Conservation (phyloP, 2,888 invertebrate genomes). For the Oscheius sp. region DNA sequence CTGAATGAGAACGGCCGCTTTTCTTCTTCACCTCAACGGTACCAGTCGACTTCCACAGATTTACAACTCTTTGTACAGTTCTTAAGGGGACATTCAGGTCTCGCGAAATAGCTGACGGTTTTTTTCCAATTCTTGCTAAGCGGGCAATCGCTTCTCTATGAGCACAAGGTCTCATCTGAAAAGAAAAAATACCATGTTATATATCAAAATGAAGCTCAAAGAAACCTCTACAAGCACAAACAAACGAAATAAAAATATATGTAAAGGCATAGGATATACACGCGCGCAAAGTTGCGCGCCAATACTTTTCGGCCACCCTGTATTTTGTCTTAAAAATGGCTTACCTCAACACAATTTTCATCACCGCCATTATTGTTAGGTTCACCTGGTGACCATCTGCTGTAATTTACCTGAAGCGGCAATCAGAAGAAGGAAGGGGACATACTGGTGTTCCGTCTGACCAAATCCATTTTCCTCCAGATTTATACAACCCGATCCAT, state of each 20-base stretch:
- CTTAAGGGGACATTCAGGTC: neutral
- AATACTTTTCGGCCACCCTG: slow-evolving; percentile 11
- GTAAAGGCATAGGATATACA: too few relatives aligned
- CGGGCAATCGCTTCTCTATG: neutral
- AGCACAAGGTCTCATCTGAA: neutral
- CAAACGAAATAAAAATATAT: neutral
- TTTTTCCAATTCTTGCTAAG: neutral
- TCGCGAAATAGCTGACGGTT: neutral
- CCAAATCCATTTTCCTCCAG: too few relatives aligned
- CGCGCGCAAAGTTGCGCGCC: too few relatives aligned
- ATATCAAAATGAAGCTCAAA: neutral
- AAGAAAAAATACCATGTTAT: neutral
- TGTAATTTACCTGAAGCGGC: too few relatives aligned
- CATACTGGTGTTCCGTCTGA: too few relatives aligned
- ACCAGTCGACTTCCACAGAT: slow-evolving; percentile 3
- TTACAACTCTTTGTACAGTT: slow-evolving; percentile 12
- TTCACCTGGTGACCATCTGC: too few relatives aligned
- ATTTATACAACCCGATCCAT: too few relatives aligned
- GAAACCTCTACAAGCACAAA: neutral
- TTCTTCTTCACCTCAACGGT: neutral
- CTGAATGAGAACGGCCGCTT: neutral
- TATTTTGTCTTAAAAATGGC: too few relatives aligned
- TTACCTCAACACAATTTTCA: too few relatives aligned
- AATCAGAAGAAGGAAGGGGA: too few relatives aligned
- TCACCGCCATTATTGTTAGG: too few relatives aligned